These are phyloP conservation scores for Bombyx mori DNA, from an alignment of 1,140 invertebrate species.

Conservation along the genomic window ASM3026992v2 NC_085115.1:15173001-15173500, in stretches of 20 bases:
- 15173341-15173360: conserved; percentile 14
- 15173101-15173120: too few relatives aligned
- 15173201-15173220: conserved; percentile 2
- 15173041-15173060: too few relatives aligned
- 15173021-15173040: too few relatives aligned
- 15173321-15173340: conserved; percentile 32
- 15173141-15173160: too few relatives aligned
- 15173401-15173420: conserved; percentile 17
- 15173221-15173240: conserved; percentile 2
- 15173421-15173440: conserved; percentile 12
- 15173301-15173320: conserved; percentile 27
- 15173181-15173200: too few relatives aligned
- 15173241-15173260: conserved; percentile 14
- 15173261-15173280: conserved; percentile 25
- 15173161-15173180: too few relatives aligned
- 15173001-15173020: too few relatives aligned
- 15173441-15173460: conserved; percentile 9
- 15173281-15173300: conserved; percentile 18
- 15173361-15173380: conserved; percentile 18
- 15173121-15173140: too few relatives aligned
- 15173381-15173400: conserved; percentile 53
- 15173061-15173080: too few relatives aligned
- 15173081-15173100: too few relatives aligned
- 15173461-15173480: conserved; percentile 1
- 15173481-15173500: conserved; percentile 12